Base-by-base conservation (phyloP, 30 jellyfish, hydroid and myxozoan genomes). In the Phacellophora camtschatica region DNA sequence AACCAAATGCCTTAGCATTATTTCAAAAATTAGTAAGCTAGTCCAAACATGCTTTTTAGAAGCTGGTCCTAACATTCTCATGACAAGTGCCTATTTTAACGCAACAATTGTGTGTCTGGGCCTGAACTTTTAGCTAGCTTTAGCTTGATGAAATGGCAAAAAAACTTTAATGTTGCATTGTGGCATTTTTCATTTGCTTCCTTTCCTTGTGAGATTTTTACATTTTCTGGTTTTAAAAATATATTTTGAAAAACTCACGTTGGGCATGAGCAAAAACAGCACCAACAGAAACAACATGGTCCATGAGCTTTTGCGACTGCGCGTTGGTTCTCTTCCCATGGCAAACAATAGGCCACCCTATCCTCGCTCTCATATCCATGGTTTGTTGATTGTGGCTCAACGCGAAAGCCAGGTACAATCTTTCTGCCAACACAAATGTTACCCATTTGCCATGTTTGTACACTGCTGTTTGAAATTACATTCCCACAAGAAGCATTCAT, bases 271-370 rank as follows among this genome's bases (percentile, higher is more conserved):
- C 91, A 80, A 25, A 80, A 69, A 57, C 82, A 80, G 39, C 91
- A 80, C 91, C 91, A 80, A 41, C 91, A 80, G 61, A 80, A 80
- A 76, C 91, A 80, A 32, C 91, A 37, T 5, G 91, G 83, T 15
- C 55, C 72, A 31, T 66, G 30, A 3, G 33, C 42, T 27, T 49
- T 34, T 12, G 46, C 43, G 57, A 18, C 22, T 16, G 35, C 31
- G 58, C 31, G 34, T 28, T 77, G 58, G 41, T 25, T 34, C 62
- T 41, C 74, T 22, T 77, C 91, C 91, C 91, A 80, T 1, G 91
- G 91, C 33, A 80, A 30, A 32, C 77, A 41, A 42, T 80, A 80
- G 18, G 66, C 61, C 1, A 19, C 56, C 22, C 50, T 32, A 29
- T 77, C 88, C 36, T 77, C 81, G 2, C 15, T 18, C 18, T 24